Percentiles rank a stretch among this genome's conserved stretches.
These are phyloP conservation scores for Todiramphus saurophagus DNA, from an alignment of 2,113 vertebrate genomes.

Conservation along the genomic window DNA sequence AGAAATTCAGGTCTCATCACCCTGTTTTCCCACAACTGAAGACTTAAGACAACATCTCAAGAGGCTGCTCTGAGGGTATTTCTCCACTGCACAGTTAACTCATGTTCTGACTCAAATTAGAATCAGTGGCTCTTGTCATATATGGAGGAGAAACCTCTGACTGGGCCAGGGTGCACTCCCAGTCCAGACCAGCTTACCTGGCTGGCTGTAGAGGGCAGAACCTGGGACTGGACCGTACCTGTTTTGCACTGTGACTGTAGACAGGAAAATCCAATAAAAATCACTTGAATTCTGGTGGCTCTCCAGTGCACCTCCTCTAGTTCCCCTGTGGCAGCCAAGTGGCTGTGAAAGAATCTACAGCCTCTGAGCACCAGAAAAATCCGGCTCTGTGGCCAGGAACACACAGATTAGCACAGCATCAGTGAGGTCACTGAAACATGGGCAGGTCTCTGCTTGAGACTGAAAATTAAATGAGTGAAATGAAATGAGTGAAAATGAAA, in stretches of 20 bases:
- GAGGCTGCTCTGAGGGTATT: not conserved
- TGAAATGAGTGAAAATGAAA: not conserved
- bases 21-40: not conserved
- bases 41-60: not conserved
- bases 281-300: not conserved
- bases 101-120: not conserved
- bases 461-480: too few relatives aligned
- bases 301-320: not conserved
- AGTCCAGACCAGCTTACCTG: not conserved
- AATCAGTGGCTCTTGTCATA: not conserved
- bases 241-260: not conserved
- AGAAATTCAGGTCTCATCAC: not conserved
- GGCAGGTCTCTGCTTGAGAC: not conserved
- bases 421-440: not conserved
- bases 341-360: not conserved
- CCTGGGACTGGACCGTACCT: not conserved
- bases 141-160: not conserved
- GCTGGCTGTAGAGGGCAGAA: not conserved
- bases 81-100: not conserved
- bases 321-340: not conserved
- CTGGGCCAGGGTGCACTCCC: not conserved
- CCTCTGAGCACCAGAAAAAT: not conserved
- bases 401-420: not conserved
- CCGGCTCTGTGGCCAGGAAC: not conserved
- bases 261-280: not conserved